Conservation (phyloP, 2,113 vertebrate genomes). For the Ameiurus melas region DNA sequence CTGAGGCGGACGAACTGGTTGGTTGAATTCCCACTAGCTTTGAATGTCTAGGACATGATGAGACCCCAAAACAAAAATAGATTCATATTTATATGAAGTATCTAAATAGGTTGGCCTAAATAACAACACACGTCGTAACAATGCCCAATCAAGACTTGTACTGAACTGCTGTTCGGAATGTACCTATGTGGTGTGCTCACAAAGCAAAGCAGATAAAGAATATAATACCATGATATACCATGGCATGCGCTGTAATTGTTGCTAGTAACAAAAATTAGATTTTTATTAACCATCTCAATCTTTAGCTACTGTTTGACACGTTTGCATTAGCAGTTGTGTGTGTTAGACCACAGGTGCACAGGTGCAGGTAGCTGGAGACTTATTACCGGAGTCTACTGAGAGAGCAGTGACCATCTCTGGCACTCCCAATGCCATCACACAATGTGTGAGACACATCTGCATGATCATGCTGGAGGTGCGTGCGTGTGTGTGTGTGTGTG, state of each 20-base stretch:
- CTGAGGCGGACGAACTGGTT: constrained; percentile 48
- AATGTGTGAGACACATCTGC: constrained; percentile 91
- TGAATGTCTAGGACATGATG: constrained; percentile 54
- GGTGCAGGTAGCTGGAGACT: constrained; percentile 92
- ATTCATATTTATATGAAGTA: constrained; percentile 55
- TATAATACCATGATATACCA: not conserved
- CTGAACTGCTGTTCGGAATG: constrained; percentile 6
- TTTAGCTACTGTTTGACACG: constrained; percentile 55
- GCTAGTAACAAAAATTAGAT: not conserved
- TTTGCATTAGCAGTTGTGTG: constrained; percentile 39
- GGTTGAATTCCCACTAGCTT: constrained; percentile 50
- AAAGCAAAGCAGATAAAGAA: not conserved
- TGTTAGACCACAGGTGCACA: constrained; percentile 89
- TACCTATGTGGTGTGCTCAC: not conserved
- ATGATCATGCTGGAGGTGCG: constrained; percentile 91
- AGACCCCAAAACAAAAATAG: constrained; percentile 52
- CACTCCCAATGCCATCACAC: constrained; percentile 89
- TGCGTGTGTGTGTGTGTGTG: not conserved
- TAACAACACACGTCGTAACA: constrained; percentile 48
- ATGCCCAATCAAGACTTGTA: constrained; percentile 33
- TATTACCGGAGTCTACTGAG: constrained; percentile 92
- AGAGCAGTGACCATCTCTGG: constrained; percentile 91
- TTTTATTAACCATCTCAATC: constrained; percentile 17
- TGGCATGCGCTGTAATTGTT: not conserved
- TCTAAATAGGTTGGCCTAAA: constrained; percentile 57